Percentiles rank a stretch among this genome's conserved stretches.
Conservation (phyloP, 30 jellyfish, hydroid and myxozoan genomes). For the Aurelia coerulea region DNA sequence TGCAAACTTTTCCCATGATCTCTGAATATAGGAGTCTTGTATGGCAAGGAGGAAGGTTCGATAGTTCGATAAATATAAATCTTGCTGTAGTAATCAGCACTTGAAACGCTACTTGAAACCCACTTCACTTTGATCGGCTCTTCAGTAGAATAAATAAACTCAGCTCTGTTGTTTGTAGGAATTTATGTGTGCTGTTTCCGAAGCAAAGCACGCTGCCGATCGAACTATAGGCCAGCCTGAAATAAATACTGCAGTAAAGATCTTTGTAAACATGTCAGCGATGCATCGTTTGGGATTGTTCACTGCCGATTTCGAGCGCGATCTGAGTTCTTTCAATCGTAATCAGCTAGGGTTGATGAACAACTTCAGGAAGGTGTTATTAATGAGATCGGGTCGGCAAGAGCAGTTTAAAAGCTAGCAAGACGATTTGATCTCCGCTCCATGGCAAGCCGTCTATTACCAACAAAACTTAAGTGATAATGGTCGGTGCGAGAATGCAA, state of each 20-base stretch:
- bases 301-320: too few species aligned
- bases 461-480: slow-evolving; percentile 40
- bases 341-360: slow-evolving; percentile 40
- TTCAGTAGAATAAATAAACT: slow-evolving; percentile 45
- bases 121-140: slow-evolving; percentile 39
- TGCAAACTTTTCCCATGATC: slow-evolving; percentile 67
- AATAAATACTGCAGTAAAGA: too few species aligned
- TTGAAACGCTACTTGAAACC: slow-evolving; percentile 16
- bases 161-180: slow-evolving; percentile 61
- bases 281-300: too few species aligned
- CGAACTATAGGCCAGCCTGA: slow-evolving; percentile 31
- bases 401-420: slow-evolving; percentile 49
- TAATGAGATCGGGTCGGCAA: slow-evolving; percentile 58
- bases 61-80: neutral
- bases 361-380: slow-evolving; percentile 58
- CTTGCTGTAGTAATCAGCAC: slow-evolving; percentile 2
- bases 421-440: slow-evolving; percentile 45
- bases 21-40: neutral
- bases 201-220: slow-evolving; percentile 24
- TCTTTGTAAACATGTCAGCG: too few species aligned
- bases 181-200: slow-evolving; percentile 22
- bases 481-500: slow-evolving; percentile 60
- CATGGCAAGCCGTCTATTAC: slow-evolving; percentile 59
- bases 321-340: slow-evolving; percentile 17
- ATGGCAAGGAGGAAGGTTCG: neutral